These are phyloP conservation scores for Catocala sponsa DNA, from an alignment of 2,888 invertebrate genomes.

Conservation along the genomic window DNA sequence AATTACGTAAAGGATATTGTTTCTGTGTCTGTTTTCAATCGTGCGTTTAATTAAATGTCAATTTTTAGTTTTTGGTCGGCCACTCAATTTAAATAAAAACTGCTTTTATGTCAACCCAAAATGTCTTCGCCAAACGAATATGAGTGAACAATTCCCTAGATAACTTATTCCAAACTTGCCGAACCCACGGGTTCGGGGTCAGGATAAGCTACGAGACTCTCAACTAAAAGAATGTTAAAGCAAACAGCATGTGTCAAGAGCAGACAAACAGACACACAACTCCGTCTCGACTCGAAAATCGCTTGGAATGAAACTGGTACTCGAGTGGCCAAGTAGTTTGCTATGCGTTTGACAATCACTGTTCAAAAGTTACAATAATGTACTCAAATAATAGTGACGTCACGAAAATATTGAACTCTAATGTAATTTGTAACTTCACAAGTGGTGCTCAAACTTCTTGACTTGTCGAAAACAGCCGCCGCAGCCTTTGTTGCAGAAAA, in stretches of 20 bases:
- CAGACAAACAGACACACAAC: slow-evolving; percentile 63
- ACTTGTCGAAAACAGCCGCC: not conserved
- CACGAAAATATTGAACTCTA: slow-evolving; percentile 16
- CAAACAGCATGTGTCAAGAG: slow-evolving; percentile 76
- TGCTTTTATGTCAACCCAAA: no score
- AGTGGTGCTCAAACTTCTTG: slow-evolving; percentile 1
- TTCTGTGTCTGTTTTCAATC: no score
- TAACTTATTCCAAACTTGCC: slow-evolving; percentile 2
- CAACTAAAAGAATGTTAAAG: slow-evolving; percentile 72
- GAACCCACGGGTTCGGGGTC: slow-evolving; percentile 54
- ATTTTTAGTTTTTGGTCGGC: no score
- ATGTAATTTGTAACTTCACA: not conserved
- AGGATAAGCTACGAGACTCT: slow-evolving; percentile 54
- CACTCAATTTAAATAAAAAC: no score
- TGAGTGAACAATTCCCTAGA: no score
- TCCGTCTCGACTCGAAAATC: slow-evolving; percentile 19
- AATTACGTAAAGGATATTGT: no score
- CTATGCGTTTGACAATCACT: slow-evolving; percentile 62
- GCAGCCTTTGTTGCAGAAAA: not conserved
- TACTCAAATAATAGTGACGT: slow-evolving; percentile 38
- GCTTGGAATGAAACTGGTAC: slow-evolving; percentile 39
- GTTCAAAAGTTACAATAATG: slow-evolving; percentile 48
- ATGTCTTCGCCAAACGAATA: no score
- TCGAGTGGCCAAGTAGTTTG: slow-evolving; percentile 61
- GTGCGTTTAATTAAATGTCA: no score